Conservation (phyloP, 2,797 vertebrate species). For the Amblyraja radiata region DNA sequence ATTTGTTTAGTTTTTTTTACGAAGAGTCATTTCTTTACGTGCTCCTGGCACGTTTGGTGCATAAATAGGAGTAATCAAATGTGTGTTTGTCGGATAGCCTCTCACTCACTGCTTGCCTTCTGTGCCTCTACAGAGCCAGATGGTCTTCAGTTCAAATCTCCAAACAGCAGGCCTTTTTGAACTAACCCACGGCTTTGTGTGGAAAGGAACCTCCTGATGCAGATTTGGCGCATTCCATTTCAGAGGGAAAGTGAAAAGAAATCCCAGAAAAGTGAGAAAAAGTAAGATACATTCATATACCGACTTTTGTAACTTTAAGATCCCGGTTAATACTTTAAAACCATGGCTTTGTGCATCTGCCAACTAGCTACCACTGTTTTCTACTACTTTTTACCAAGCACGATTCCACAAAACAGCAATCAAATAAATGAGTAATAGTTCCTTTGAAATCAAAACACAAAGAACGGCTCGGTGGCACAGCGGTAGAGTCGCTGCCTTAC, state of each 20-base stretch:
- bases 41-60: neutral
- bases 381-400: neutral
- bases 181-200: neutral
- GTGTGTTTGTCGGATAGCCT: neutral
- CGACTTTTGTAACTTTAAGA: neutral
- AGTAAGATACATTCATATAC: neutral
- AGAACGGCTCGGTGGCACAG: too few species aligned
- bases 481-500: too few species aligned
- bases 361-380: neutral
- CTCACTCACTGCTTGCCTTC: neutral
- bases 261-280: neutral
- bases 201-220: neutral
- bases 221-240: neutral
- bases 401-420: neutral
- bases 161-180: slow-evolving; percentile 20
- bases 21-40: neutral
- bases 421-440: neutral
- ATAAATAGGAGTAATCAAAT: slow-evolving; percentile 16
- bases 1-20: neutral
- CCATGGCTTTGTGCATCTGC: neutral
- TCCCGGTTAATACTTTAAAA: too few species aligned
- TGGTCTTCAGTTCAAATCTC: neutral
- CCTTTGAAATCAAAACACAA: neutral
- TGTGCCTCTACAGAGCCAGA: neutral
- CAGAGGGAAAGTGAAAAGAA: neutral